Base-by-base conservation (phyloP, 2,113 vertebrate species). In the Corythaeola cristata region DNA sequence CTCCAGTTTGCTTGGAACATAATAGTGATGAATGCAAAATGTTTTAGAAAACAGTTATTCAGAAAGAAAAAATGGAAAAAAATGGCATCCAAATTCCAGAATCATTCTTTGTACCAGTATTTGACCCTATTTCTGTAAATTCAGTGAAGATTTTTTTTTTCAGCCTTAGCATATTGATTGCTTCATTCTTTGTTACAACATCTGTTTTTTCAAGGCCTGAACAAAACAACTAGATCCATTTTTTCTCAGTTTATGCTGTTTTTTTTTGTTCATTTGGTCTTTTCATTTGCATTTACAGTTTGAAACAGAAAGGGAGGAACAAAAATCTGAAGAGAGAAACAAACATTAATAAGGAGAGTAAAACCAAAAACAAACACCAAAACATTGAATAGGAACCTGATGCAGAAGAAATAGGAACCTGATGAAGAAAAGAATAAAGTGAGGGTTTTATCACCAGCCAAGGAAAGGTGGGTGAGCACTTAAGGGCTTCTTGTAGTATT, bases 51-150 rank as follows among this genome's bases (percentile, higher is more conserved):
- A 49, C 8, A 33, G 15, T 52, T 45, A 41, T 45, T 32, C 10
- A 41, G 15, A 35, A 12, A 21, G 23, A 5, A 60, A 74, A 69
- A n/a, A n/a, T 8, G 5, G 6, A 0, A 2, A 4, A 67, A 71
- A 49, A 56, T 5, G 1, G 2, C 44, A 45, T 27, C 3, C 0
- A 2, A 4, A 64, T 37, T 60, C 63, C 30, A 21, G 18, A 66
- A 60, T 23, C n/a, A 15, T 30, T 86, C 8, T 64, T 62, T 73
- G 7, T 9, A 30, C 6, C 14, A 22, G 7, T 32, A 56, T 76
- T 82, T 68, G 5, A 41, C 16, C 3, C 8, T n/a, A 6, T 45
- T 30, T 68, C 4, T 56, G 8, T 68, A 68, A 79, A 85, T 52
- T 37, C 12, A 56, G 5, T 55, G 8, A n/a, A 53, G 4, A 52